A percentile compares a stretch with the other conserved stretches of the same genome.
Evolutionary conservation across 2,797 vertebrate genomes (phyloP).

Genomic region (Sylvia borin): DNA sequence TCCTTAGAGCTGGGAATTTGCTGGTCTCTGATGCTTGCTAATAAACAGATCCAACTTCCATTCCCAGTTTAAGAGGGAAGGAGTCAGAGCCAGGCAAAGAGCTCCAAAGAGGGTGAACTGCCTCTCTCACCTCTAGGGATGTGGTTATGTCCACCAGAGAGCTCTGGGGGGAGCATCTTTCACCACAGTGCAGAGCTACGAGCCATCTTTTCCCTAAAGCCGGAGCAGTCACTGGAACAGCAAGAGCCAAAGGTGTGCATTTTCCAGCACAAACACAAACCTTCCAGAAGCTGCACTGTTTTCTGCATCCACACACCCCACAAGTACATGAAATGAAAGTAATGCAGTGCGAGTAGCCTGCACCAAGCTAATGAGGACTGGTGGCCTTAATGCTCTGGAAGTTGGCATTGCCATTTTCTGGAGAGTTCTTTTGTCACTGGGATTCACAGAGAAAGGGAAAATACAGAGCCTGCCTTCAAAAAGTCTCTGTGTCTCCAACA

Average conservation of each 20-base stretch:
- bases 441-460: neutral
- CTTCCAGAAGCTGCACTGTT: neutral
- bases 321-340: neutral
- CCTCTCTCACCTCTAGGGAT: neutral
- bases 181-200: neutral
- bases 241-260: neutral
- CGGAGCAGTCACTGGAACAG: neutral
- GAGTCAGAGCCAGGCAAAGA: neutral
- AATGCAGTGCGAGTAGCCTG: neutral
- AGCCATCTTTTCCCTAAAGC: neutral
- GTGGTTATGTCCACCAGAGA: neutral
- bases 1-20: neutral
- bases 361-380: neutral
- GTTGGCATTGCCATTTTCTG: neutral
- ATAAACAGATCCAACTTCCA: neutral
- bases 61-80: neutral
- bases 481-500: slow-evolving; percentile 39
- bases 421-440: slow-evolving; percentile 5
- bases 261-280: neutral
- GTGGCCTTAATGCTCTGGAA: neutral
- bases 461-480: neutral
- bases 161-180: neutral
- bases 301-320: neutral
- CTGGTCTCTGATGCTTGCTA: neutral
- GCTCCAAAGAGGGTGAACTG: neutral